Conservation (phyloP, 64 coral and sea anemone species). For the Catalaphyllia jardinei region DNA sequence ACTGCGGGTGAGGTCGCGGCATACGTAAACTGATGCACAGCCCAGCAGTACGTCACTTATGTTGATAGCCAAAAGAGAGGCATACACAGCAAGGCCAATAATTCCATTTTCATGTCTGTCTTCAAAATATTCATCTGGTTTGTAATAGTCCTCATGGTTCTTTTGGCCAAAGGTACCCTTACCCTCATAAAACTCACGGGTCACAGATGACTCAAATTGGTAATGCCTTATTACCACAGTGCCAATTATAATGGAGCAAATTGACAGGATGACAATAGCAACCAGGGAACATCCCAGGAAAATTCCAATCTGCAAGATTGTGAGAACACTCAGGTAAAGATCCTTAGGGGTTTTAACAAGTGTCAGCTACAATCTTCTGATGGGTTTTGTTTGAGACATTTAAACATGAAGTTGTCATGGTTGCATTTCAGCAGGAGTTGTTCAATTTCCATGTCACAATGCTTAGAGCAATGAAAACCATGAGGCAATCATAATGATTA, state of each 20-base stretch:
- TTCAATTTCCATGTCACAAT: no score
- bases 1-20: not conserved
- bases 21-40: not conserved
- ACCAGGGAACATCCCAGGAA: conserved; percentile 41
- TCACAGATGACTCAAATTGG: conserved; percentile 47
- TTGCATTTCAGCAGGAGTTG: no score
- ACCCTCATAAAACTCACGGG: conserved; percentile 41
- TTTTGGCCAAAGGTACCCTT: conserved; percentile 7
- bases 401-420: no score
- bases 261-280: conserved; percentile 26
- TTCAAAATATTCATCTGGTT: conserved; percentile 49
- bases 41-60: conserved; percentile 14
- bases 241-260: conserved; percentile 36
- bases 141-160: conserved; percentile 21
- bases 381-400: no score
- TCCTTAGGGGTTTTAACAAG: not conserved
- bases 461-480: no score
- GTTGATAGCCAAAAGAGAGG: conserved; percentile 19
- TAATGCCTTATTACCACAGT: conserved; percentile 25
- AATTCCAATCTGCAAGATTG: conserved; percentile 13
- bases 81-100: conserved; percentile 35
- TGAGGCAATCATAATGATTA: no score
- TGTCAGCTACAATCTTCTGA: not conserved
- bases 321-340: not conserved
- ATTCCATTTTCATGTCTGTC: not conserved